Evolutionary conservation across 2,113 vertebrate genomes (phyloP).

Genomic region (Stigmatopora nigra): DNA sequence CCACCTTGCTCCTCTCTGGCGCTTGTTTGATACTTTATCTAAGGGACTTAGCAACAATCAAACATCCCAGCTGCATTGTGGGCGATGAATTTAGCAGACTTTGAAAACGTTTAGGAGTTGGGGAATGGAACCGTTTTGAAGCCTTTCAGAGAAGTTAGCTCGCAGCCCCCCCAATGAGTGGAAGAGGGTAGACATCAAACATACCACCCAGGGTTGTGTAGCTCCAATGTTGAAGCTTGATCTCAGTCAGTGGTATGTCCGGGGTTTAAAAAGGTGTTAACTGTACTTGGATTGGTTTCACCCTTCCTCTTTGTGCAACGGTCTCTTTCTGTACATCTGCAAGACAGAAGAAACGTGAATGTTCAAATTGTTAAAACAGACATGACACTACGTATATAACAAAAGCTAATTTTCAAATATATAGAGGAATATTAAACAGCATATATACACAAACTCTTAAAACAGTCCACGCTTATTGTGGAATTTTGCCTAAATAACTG

Average conservation of each 20-base stretch:
- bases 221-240: slow-evolving; percentile 50
- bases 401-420: no score
- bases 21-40: slow-evolving; percentile 68
- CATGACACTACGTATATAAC: neutral
- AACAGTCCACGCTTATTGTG: no score
- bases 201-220: slow-evolving; percentile 51
- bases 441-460: no score
- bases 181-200: slow-evolving; percentile 62
- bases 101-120: slow-evolving; percentile 57
- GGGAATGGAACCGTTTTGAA: slow-evolving; percentile 52
- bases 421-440: no score
- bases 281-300: slow-evolving; percentile 62
- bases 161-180: slow-evolving; percentile 43
- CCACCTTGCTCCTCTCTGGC: slow-evolving; percentile 12
- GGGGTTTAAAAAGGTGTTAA: slow-evolving; percentile 58
- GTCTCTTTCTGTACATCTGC: slow-evolving; percentile 25
- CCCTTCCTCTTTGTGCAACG: slow-evolving; percentile 24
- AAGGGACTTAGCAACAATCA: slow-evolving; percentile 61
- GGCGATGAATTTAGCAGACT: slow-evolving; percentile 52
- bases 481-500: no score
- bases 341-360: neutral
- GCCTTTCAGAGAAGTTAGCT: slow-evolving; percentile 39
- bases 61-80: slow-evolving; percentile 53
- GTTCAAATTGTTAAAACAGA: neutral
- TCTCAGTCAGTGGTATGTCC: slow-evolving; percentile 63